Evolutionary conservation across 1,140 invertebrate species (phyloP).

Genomic region (Drosophila sp.): DNA sequence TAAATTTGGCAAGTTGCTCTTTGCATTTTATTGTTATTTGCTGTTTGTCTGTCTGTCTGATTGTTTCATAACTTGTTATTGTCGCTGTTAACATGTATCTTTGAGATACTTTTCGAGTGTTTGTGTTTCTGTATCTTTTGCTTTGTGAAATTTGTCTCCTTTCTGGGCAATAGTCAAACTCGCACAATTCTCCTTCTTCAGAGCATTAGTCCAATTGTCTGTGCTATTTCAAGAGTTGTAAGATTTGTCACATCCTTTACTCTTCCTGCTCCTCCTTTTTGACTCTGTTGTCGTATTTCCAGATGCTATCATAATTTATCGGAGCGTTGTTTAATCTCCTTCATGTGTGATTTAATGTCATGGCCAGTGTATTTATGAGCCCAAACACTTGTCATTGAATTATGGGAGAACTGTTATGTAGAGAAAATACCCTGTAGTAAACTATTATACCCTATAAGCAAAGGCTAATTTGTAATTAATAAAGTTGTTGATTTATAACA

Average conservation of each 20-base stretch:
- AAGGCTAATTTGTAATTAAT: background rate
- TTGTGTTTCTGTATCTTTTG: conserved; percentile 9
- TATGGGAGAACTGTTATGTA: conserved; percentile 23
- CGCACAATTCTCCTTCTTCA: background rate
- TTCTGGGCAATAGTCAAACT: conserved; percentile 45
- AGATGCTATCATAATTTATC: conserved; percentile 64
- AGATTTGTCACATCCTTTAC: conserved; percentile 20
- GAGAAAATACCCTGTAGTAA: background rate
- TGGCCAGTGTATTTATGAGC: conserved; percentile 36
- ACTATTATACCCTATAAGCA: background rate
- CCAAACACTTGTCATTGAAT: conserved; percentile 44
- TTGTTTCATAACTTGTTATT: conserved; percentile 76
- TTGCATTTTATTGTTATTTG: conserved; percentile 76
- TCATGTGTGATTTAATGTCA: conserved; percentile 67
- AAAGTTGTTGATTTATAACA: no score
- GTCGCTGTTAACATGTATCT: conserved; percentile 81
- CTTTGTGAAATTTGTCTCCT: conserved; percentile 64
- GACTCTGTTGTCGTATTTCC: background rate
- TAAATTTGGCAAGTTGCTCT: conserved; percentile 71
- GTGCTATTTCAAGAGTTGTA: conserved; percentile 34
- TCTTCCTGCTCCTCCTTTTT: conserved; percentile 24
- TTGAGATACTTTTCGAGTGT: conserved; percentile 63
- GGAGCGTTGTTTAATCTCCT: conserved; percentile 62
- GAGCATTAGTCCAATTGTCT: conserved; percentile 46
- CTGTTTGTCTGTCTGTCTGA: conserved; percentile 13